phyloP scores from a whole-genome alignment of 2,797 vertebrate species.

The Mus spretus region DNA sequence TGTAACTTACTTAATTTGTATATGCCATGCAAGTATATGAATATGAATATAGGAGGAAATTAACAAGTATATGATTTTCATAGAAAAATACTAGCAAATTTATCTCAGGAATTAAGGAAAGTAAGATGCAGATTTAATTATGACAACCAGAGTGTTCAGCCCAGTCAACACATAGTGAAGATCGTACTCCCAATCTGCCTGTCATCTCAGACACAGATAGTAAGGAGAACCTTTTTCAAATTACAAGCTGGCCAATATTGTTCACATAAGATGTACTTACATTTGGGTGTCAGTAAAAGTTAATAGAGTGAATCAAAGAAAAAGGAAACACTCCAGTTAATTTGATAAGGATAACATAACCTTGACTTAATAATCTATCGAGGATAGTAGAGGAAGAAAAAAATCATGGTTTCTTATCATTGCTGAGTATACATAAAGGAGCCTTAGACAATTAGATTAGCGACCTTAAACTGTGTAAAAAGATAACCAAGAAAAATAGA shows the following conservation, averaged over 20 bases:
- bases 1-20: constrained; percentile 29
- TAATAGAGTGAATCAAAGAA: constrained; percentile 21
- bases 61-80: neutral
- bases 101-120: constrained; percentile 24
- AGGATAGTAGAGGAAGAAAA: constrained; percentile 47
- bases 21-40: neutral
- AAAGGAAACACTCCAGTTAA: neutral
- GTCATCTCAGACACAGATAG: neutral
- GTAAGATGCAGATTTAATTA: constrained; percentile 9
- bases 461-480: constrained; percentile 26
- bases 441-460: neutral
- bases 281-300: neutral
- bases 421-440: constrained; percentile 40
- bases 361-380: constrained; percentile 40
- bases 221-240: neutral
- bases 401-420: neutral
- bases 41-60: constrained; percentile 46
- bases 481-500: neutral
- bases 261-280: neutral
- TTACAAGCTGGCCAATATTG: neutral
- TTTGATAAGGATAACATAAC: constrained; percentile 22
- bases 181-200: neutral
- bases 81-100: constrained; percentile 13
- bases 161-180: neutral
- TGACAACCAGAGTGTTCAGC: neutral